phyloP scores from a whole-genome alignment of 2,888 invertebrate genomes.

The Lymantria dispar region DNA sequence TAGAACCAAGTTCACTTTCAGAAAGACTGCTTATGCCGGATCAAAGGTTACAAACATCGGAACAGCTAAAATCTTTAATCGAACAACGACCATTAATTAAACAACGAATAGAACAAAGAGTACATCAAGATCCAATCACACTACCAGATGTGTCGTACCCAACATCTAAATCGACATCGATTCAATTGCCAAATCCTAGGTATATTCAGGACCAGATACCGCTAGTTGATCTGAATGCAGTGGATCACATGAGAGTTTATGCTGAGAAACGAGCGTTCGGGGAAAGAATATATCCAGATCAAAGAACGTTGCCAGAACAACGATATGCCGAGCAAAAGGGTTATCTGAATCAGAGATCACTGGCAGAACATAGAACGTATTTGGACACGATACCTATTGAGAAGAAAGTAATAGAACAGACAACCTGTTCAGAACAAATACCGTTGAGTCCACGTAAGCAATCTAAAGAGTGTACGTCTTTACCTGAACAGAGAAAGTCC shows the following conservation, averaged over 20 bases:
- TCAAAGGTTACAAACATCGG: background rate
- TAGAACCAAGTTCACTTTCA: background rate
- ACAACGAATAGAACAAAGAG: constrained; percentile 1
- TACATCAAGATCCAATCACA: constrained; percentile 2
- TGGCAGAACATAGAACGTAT: constrained; percentile 2
- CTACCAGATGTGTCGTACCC: constrained; percentile 1
- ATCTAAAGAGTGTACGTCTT: constrained; percentile 18
- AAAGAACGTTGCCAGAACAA: background rate
- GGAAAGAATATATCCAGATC: constrained; percentile 8
- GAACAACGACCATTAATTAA: constrained; percentile 1
- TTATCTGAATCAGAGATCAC: constrained; percentile 8
- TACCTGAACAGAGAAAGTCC: constrained; percentile 12
- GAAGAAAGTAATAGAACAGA: constrained; percentile 9
- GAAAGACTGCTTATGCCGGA: background rate
- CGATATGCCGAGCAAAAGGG: constrained; percentile 7
- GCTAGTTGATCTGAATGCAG: background rate
- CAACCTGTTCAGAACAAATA: constrained; percentile 13
- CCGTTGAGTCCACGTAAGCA: constrained; percentile 5
- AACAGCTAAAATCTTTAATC: background rate
- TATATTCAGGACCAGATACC: constrained; percentile 6
- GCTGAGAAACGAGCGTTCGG: constrained; percentile 6
- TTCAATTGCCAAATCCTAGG: constrained; percentile 13
- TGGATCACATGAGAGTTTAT: constrained; percentile 8
- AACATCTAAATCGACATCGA: constrained; percentile 5
- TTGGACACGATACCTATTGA: background rate